These are phyloP conservation scores for Stramonita haemastoma DNA, from an alignment of 2,888 invertebrate genomes.

Conservation along the genomic window DNA sequence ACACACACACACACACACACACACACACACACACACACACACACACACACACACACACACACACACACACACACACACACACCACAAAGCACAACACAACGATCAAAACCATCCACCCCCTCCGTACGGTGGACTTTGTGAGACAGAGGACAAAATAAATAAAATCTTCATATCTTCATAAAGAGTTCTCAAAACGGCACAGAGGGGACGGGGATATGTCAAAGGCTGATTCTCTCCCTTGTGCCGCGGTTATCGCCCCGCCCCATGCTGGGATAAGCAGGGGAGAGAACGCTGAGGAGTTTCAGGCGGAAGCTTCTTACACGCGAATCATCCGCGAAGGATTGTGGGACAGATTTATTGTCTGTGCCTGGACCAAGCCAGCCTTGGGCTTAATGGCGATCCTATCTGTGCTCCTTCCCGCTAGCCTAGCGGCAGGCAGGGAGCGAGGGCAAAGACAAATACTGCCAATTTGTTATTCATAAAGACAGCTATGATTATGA, in stretches of 20 bases:
- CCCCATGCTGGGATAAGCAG: slow-evolving; percentile 14
- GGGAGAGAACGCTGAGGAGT: not conserved
- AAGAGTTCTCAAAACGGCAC: not conserved
- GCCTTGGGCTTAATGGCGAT: not conserved
- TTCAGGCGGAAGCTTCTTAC: slow-evolving; percentile 22
- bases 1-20: not conserved
- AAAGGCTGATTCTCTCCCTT: not conserved
- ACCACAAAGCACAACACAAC: not conserved
- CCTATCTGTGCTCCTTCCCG: not conserved
- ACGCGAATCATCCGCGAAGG: not conserved
- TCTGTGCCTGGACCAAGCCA: not conserved
- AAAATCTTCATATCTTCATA: not conserved
- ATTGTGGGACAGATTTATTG: slow-evolving; percentile 33
- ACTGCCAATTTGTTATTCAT: not conserved
- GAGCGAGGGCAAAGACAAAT: not conserved
- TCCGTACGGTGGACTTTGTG: not conserved
- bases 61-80: not conserved
- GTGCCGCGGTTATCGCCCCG: slow-evolving; percentile 27
- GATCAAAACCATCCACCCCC: not conserved
- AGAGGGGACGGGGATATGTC: not conserved
- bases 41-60: not conserved
- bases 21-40: slow-evolving; percentile 17
- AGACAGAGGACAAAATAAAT: not conserved
- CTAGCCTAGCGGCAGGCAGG: no score
- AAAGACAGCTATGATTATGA: slow-evolving; percentile 15